Evolutionary conservation across 92 coral and sea anemone genomes (phyloP), one percentile per base, ranked within the genome.

Genomic region (Galaxea fascicularis): DNA sequence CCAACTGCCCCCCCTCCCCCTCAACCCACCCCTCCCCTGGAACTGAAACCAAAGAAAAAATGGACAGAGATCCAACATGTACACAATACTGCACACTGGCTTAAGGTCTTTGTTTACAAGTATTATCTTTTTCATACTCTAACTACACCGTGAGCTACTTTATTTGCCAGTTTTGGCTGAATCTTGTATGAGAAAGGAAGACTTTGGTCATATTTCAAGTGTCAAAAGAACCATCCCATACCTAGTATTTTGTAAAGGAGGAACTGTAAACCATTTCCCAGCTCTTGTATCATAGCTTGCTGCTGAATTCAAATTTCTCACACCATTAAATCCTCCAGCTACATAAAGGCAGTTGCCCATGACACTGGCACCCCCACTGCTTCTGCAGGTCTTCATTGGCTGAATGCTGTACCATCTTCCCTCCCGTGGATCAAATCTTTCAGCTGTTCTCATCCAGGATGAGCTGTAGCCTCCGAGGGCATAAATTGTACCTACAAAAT

Each of bases 391-490:
- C 24, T 70, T 64, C 97, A 93, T 91, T 25, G 93, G 53, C 18
- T 81, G 73, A 26, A 64, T 52, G 57, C 28, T 30, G 29, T 91
- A 91, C 97, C 97, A 93, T 60, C 69, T 76, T 25, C 94, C 97
- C 52, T 93, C 97, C 10, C 94, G 85, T 24, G 97, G 97, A 56
- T 93, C 97, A 91, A 85, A 88, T 29, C 97, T 91, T 65, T 93
- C 97, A 15, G 79, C 64, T 39, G 97, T 53, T 17, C 63, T 91
- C 58, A 86, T 24, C 97, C 97, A 93, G 26, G 91, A 73, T 2
- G 78, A 77, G 59, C 74, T 88, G 60, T 91, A 93, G 28, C 97
- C 97, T 22, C 97, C 94, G 22, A 91, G n/a, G 11, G 93, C 97
- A 86, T 82, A 93, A 41, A 93, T 76, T 29, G 94, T 78, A 41